Evolutionary conservation across 1,140 invertebrate species (phyloP), one percentile per base, ranked within the genome.

Genomic region (Pogonomyrmex barbatus): DNA sequence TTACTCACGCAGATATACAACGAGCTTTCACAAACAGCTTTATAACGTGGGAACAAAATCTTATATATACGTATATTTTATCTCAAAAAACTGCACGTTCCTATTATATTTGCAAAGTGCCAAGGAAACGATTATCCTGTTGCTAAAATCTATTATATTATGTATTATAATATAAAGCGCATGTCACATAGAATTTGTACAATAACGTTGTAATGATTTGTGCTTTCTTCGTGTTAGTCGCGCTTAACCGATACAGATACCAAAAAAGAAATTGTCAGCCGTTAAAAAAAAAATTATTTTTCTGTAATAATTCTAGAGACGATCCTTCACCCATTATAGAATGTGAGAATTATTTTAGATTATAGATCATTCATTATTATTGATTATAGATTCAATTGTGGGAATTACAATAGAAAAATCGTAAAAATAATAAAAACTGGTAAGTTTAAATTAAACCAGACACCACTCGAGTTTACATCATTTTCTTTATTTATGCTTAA

Each of bases 1-100:
- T 77, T 94, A 71, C 91, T 95, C 75, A 93, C 92, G 82, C 91
- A 94, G 85, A 93, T 95, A 76, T 94, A 94, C 87, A 93, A 95
- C 87, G 94, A 95, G 88, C 91, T 95, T 88, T 93, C 94, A 77
- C 94, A 94, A 65, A 95, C 94, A 75, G 91, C 93, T 82, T 90
- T 95, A 71, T 95, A 91, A 94, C 68, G 14, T 85, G 89, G 90
- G 90, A 92, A 81, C 79, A 91, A 92, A 87, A 79, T 90, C 84
- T 58, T 52, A 60, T 73, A 82, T 81, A 86, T 62, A 71, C 47
- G 42, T 78, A 87, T 77, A 86, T 77, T 71, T 85, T 70, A 86
- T 84, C 81, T 76, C 36, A 45, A 63, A 87, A 70, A 30, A 56
- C 52, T 85, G 47, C 78, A 75, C 70, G 60, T 81, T 86, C 42